Base-by-base conservation (phyloP, 2,888 invertebrate genomes). In the Gymnoscelis rufifasciata region DNA sequence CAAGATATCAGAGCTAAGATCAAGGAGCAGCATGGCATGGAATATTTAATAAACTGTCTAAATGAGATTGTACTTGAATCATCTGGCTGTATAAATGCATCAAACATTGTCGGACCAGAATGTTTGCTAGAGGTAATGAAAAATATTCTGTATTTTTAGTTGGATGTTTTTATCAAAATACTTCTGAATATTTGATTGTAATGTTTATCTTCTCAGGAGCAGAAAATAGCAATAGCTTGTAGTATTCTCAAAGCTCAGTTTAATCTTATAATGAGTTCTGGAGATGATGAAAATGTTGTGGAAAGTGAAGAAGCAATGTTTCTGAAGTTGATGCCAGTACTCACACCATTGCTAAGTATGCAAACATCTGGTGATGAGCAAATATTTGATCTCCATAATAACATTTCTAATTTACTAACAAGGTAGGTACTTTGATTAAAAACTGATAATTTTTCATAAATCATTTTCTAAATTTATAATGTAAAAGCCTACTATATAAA, bases 381-480 rank as follows among this genome's bases (percentile, higher is more conserved):
- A 65, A 81, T 90, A 40, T 90, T 92, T 67, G 92, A 93, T 52
- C 79, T 97, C 24, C 90, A 92, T 58, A 95, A 93, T 62, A 93
- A 97, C 79, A 91, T 95, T 51, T 91, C 95, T 6, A 95, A 97
- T 83, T 84, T 97, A 59, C 82, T 98, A 53, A 95, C 95, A 33
- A 90, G 89, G 89, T 88, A 31, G 1, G 13, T 26, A 6, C 26
- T 26, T 8, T 6, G 8, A 8, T 26, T n/a, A n/a, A n/a, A n/a
- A n/a, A n/a, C n/a, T n/a, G n/a, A n/a, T n/a, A n/a, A n/a, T n/a
- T n/a, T n/a, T n/a, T n/a, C n/a, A n/a, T n/a, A n/a, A n/a, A n/a
- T n/a, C n/a, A n/a, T n/a, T n/a, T n/a, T n/a, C n/a, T n/a, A n/a
- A n/a, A n/a, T n/a, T n/a, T n/a, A n/a, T n/a, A n/a, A n/a, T n/a